These are phyloP conservation scores for Leptinotarsa peninsularis DNA, from an alignment of 2,888 invertebrate genomes.

Conservation along the genomic window DNA sequence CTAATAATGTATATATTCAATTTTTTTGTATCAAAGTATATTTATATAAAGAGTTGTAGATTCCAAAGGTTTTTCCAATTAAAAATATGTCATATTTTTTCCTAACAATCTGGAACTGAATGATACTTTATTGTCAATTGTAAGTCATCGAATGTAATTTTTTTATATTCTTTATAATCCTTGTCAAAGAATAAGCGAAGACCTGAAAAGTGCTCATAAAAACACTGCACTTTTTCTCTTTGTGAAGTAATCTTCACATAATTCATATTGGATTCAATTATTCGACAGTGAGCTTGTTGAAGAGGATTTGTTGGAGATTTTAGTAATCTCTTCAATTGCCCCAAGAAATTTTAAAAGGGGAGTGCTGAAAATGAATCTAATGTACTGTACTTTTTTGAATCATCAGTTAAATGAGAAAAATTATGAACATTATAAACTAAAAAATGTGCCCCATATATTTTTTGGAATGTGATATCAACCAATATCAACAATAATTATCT, in stretches of 20 bases:
- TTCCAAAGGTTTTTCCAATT: constrained; percentile 21
- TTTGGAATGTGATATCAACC: constrained; percentile 30
- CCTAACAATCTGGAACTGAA: constrained; percentile 24
- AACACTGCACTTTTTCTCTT: constrained; percentile 20
- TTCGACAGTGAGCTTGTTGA: constrained; percentile 33
- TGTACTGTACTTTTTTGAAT: constrained; percentile 40
- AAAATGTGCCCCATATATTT: constrained; percentile 44
- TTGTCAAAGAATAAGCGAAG: constrained; percentile 23
- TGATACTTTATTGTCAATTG: constrained; percentile 24
- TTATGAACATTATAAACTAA: constrained; percentile 42
- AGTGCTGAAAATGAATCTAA: constrained; percentile 43
- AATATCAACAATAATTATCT: constrained; percentile 23
- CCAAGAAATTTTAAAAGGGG: constrained; percentile 44
- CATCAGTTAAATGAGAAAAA: constrained; percentile 43
- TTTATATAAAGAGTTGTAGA: constrained; percentile 11
- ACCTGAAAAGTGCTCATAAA: constrained; percentile 24
- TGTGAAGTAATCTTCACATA: constrained; percentile 17
- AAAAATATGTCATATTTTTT: constrained; percentile 23
- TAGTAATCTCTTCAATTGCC: constrained; percentile 35
- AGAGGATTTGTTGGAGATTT: constrained; percentile 24
- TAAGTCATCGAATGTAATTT: constrained; percentile 21
- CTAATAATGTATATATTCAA: constrained; percentile 14
- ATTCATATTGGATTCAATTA: constrained; percentile 27
- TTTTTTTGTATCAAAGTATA: constrained; percentile 15
- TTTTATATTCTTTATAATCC: constrained; percentile 28